A percentile compares a stretch with the other conserved stretches of the same genome.
Conservation (phyloP, 2,888 invertebrate genomes). For the Lagria hirta region DNA sequence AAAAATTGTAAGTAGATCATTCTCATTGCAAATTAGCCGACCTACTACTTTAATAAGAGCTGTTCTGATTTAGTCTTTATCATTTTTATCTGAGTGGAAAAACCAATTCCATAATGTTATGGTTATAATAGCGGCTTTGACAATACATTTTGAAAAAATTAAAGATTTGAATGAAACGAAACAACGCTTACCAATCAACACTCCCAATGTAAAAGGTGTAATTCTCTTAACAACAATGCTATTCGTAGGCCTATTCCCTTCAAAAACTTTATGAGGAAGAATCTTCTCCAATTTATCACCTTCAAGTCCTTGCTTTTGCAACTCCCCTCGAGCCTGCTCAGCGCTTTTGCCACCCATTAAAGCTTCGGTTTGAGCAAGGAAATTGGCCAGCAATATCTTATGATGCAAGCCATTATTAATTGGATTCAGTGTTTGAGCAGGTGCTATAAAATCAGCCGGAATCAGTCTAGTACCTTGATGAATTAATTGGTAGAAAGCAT, state of each 20-base stretch:
- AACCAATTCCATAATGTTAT: not conserved
- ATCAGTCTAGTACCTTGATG: slow-evolving; percentile 89
- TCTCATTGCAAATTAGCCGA: too few relatives aligned
- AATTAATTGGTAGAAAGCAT: slow-evolving; percentile 98
- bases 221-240: slow-evolving; percentile 90
- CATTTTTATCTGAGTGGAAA: too few relatives aligned
- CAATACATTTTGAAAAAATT: slow-evolving; percentile 4
- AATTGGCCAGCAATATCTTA: slow-evolving; percentile 93
- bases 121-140: not conserved
- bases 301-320: slow-evolving; percentile 75
- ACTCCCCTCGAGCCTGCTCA: slow-evolving; percentile 72
- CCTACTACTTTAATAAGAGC: too few relatives aligned
- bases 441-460: slow-evolving; percentile 96
- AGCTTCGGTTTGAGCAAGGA: slow-evolving; percentile 98
- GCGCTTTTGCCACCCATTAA: slow-evolving; percentile 72
- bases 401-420: slow-evolving; percentile 81
- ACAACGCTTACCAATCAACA: slow-evolving; percentile 77
- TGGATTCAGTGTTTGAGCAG: slow-evolving; percentile 89
- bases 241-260: slow-evolving; percentile 96
- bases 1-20: too few relatives aligned
- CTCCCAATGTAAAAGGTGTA: slow-evolving; percentile 91
- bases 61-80: too few relatives aligned
- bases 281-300: slow-evolving; percentile 75
- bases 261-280: slow-evolving; percentile 94
- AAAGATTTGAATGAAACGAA: slow-evolving; percentile 2